Evolutionary conservation across 2,888 invertebrate species (phyloP).

Genomic region (Autographa pulchrina): DNA sequence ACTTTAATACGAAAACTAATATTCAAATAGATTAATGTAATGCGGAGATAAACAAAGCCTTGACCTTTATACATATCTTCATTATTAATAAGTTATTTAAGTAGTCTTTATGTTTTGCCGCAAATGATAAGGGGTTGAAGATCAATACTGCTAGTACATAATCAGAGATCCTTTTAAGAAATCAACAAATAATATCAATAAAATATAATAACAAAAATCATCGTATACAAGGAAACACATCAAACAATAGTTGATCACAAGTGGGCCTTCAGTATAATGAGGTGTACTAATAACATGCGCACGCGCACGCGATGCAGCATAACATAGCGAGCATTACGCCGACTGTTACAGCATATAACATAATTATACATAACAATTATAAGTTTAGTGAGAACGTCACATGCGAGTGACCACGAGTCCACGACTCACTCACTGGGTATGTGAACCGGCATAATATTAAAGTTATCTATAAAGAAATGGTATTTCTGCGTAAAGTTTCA

Average conservation of each 20-base stretch:
- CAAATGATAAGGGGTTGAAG: no score
- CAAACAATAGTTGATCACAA: conserved; percentile 42
- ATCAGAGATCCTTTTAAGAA: not conserved
- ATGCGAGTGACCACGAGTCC: conserved; percentile 25
- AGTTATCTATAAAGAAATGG: not conserved
- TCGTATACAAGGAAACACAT: conserved; percentile 23
- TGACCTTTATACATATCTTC: not conserved
- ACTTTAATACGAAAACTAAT: not conserved
- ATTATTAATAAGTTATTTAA: no score
- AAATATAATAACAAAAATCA: no score
- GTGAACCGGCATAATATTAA: conserved; percentile 30
- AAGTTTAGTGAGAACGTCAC: conserved; percentile 53
- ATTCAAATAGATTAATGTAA: not conserved
- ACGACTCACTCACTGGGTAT: conserved; percentile 8
- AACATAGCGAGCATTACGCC: conserved; percentile 55
- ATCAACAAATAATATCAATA: not conserved
- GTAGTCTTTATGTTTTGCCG: no score
- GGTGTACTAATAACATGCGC: conserved; percentile 66
- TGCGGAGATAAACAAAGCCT: not conserved
- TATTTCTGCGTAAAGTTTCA: no score
- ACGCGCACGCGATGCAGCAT: conserved; percentile 56
- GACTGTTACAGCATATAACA: conserved; percentile 59
- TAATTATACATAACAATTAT: conserved; percentile 64
- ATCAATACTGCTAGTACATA: no score
- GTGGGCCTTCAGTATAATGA: conserved; percentile 62